Evolutionary conservation across 2,797 vertebrate species (phyloP).

Genomic region (Yasuhikotakia modesta): DNA sequence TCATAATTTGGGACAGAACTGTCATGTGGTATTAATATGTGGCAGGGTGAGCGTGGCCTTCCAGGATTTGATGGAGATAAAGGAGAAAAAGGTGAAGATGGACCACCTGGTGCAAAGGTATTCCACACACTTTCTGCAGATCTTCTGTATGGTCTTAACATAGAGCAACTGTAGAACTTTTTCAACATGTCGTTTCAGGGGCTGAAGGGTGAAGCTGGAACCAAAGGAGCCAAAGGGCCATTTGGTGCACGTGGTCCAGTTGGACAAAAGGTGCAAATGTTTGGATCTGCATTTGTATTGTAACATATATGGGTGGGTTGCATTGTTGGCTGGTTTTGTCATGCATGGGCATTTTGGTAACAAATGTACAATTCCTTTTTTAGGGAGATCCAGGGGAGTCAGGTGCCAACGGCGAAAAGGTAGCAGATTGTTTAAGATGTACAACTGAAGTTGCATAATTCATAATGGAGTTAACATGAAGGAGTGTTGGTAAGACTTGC

Average conservation of each 20-base stretch:
- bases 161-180: not conserved
- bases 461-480: no score
- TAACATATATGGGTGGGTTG: not conserved
- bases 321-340: not conserved
- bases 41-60: slow-evolving; percentile 81
- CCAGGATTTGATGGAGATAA: slow-evolving; percentile 92
- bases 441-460: not conserved
- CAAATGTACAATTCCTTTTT: slow-evolving; percentile 32
- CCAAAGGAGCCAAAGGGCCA: slow-evolving; percentile 83
- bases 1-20: not conserved
- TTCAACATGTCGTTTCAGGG: slow-evolving; percentile 71
- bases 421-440: slow-evolving; percentile 59
- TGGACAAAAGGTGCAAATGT: slow-evolving; percentile 83
- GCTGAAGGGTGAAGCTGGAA: slow-evolving; percentile 83
- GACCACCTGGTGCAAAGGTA: slow-evolving; percentile 86
- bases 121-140: slow-evolving; percentile 1
- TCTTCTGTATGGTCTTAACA: no score
- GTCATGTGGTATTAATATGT: slow-evolving; percentile 7
- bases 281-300: not conserved
- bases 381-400: slow-evolving; percentile 86
- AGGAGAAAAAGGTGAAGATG: slow-evolving; percentile 92
- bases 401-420: slow-evolving; percentile 78
- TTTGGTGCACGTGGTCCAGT: slow-evolving; percentile 86
- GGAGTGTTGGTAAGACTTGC: not conserved
- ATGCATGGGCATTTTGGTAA: not conserved